Evolutionary conservation across 2,888 invertebrate genomes (phyloP).

Genomic region (Mamestra brassicae): DNA sequence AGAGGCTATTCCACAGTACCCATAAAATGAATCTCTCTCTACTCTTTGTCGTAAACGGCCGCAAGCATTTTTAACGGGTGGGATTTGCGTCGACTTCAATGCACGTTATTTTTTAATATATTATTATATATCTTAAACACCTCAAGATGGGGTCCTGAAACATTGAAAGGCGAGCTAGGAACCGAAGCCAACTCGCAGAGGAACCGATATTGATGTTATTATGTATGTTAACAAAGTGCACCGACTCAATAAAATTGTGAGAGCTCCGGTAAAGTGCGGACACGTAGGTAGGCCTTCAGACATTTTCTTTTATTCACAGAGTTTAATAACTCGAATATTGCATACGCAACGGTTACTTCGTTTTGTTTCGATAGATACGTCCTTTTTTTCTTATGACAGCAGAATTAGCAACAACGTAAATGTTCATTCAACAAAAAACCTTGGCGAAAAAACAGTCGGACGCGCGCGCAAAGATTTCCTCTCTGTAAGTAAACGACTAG

Average conservation of each 20-base stretch:
- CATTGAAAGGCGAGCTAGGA: neutral
- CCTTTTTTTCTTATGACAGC: too few relatives aligned
- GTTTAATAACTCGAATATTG: too few relatives aligned
- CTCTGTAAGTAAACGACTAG: too few relatives aligned
- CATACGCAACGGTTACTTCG: too few relatives aligned
- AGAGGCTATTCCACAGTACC: slow-evolving; percentile 3
- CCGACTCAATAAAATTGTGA: neutral
- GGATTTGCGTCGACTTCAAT: slow-evolving; percentile 66
- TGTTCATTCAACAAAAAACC: too few relatives aligned
- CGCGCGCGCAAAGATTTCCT: too few relatives aligned
- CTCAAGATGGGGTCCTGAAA: neutral
- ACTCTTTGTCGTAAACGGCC: slow-evolving; percentile 58
- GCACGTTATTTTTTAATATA: slow-evolving; percentile 72
- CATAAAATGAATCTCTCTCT: neutral
- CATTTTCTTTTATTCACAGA: too few relatives aligned
- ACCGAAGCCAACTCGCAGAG: neutral
- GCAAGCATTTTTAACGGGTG: slow-evolving; percentile 64
- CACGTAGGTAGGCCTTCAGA: too few relatives aligned
- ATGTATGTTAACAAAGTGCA: slow-evolving; percentile 28
- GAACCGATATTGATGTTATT: neutral
- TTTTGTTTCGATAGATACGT: too few relatives aligned
- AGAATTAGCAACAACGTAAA: too few relatives aligned
- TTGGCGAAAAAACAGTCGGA: too few relatives aligned
- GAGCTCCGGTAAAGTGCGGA: too few relatives aligned
- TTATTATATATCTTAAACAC: slow-evolving; percentile 17